phyloP scores from a whole-genome alignment of 1,140 invertebrate species.

The Cotesia chilonis region DNA sequence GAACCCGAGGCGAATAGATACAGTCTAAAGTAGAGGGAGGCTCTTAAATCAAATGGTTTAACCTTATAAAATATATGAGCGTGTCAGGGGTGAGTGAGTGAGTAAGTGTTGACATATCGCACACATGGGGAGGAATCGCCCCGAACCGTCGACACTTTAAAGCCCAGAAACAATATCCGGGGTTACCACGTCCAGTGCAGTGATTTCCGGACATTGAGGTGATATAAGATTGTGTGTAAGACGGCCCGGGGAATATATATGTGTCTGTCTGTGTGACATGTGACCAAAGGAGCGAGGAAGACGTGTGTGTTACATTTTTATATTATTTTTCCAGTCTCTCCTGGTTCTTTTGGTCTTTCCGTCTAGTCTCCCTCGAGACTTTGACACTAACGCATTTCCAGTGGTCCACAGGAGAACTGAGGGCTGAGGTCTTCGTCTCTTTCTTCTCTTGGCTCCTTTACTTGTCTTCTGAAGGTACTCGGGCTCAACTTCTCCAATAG shows the following conservation, averaged over 20 bases:
- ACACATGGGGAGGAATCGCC: background rate
- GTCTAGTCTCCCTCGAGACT: conserved; percentile 38
- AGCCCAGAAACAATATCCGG: conserved; percentile 28
- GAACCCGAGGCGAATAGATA: too few relatives aligned
- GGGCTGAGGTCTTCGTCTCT: background rate
- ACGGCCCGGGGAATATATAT: background rate
- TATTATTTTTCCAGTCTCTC: too few relatives aligned
- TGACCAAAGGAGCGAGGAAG: background rate
- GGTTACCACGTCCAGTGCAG: background rate
- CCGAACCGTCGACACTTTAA: background rate
- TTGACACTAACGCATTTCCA: conserved; percentile 46
- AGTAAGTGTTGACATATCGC: too few relatives aligned
- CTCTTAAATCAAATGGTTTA: too few relatives aligned
- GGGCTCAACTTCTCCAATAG: background rate
- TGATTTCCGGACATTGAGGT: background rate
- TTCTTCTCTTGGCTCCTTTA: background rate
- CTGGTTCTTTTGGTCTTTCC: background rate
- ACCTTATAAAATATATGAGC: too few relatives aligned
- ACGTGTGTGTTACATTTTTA: too few relatives aligned
- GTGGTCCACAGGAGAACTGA: background rate
- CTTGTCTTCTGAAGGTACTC: background rate
- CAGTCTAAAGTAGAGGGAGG: too few relatives aligned
- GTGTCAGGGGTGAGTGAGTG: too few relatives aligned
- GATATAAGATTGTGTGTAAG: background rate
- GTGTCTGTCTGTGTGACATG: background rate